phyloP scores from a whole-genome alignment of 1,140 invertebrate species.

The Pseudomyrmex dendroicus region DNA sequence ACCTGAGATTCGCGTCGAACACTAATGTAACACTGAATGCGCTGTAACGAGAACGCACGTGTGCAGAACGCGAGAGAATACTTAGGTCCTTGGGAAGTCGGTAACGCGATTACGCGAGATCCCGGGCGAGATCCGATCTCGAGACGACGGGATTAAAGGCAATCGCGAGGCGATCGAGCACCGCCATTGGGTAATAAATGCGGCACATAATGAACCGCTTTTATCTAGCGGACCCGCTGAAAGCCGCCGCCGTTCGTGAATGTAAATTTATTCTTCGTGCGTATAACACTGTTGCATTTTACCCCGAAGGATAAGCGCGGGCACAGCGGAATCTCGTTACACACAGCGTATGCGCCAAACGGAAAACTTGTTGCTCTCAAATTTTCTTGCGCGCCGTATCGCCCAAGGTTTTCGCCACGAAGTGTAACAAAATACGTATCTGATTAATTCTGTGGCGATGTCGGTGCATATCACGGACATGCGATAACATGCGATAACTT shows the following conservation, averaged over 20 bases:
- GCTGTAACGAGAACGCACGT: constrained; percentile 38
- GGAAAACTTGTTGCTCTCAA: constrained; percentile 7
- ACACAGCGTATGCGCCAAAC: neutral
- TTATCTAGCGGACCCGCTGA: constrained; percentile 49
- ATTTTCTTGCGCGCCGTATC: neutral
- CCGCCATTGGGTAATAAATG: constrained; percentile 57
- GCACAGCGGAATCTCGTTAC: constrained; percentile 32
- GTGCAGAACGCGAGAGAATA: constrained; percentile 23
- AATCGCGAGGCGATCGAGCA: constrained; percentile 44
- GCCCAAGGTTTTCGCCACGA: neutral
- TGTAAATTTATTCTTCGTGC: constrained; percentile 54
- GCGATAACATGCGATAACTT: too few species aligned
- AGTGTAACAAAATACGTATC: neutral
- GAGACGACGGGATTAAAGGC: constrained; percentile 47
- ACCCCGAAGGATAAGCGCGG: constrained; percentile 30
- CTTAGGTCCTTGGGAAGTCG: constrained; percentile 31
- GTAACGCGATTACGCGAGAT: constrained; percentile 55
- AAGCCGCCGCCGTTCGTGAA: constrained; percentile 54
- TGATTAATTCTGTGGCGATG: neutral
- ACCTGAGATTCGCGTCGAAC: constrained; percentile 16
- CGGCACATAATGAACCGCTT: constrained; percentile 46
- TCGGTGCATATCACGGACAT: too few species aligned
- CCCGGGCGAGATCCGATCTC: constrained; percentile 36
- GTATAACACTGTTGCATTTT: constrained; percentile 42
- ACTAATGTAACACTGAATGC: constrained; percentile 24